Base-by-base conservation (phyloP, 2,888 invertebrate genomes). In the Tetropium fuscum region DNA sequence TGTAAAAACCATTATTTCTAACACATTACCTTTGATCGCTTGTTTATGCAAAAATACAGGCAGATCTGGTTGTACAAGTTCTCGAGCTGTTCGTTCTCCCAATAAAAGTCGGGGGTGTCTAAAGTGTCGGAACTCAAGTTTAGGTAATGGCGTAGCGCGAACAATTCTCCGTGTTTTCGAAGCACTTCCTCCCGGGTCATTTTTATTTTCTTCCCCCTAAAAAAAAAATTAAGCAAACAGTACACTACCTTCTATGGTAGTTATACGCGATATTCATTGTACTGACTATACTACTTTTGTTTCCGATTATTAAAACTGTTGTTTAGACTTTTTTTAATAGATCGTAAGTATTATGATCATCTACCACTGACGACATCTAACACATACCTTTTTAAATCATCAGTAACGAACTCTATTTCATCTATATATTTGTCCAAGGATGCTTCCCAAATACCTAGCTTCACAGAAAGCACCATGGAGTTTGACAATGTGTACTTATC, bases 41-140 rank as follows among this genome's bases (percentile, higher is more conserved):
- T 87, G 0, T 89, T 83, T 60, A 97, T 93, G 65, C 89, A 91
- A 74, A 97, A 93, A 82, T 97, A 94, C 1, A 87, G 86, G 63
- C 91, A 92, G 0, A 92, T 92, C 75, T 90, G 88, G 58, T 90
- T 87, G 81, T 97, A 98, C 3, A 98, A 84, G 0, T 83, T 83
- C 83, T 98, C 98, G 20, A 98, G 83, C 53, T 92, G 87, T 71
- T 97, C 95, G 51, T 95, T 88, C 75, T 98, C 98, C 98, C 98
- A 98, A 82, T 98, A 98, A 83, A 97, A 97, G 83, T 98, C 98
- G 0, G 98, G 97, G 0, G 95, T 95, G 80, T 97, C 97, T 66
- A 98, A 83, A 36, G 98, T 84, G 81, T 98, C 97, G 0, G 97
- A 97, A 70, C 95, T 94, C 65, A 98, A 85, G 81, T 96, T 98